Conservation (phyloP, 2,888 invertebrate species). For the Clanis bilineata region DNA sequence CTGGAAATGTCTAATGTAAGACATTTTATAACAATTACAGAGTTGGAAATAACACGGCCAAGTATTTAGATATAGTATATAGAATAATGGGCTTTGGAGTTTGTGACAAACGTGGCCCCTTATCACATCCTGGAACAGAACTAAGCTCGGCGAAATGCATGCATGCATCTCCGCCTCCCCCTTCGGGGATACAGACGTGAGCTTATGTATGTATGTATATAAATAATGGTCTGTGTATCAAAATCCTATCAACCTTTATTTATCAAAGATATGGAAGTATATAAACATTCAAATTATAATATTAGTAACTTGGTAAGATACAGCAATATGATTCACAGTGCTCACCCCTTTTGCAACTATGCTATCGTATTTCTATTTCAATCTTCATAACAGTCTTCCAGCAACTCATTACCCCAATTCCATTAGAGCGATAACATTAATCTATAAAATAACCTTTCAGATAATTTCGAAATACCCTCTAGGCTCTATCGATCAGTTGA, state of each 20-base stretch:
- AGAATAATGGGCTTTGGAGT: neutral
- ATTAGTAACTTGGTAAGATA: no score
- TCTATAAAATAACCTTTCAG: conserved; percentile 36
- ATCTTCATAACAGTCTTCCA: neutral
- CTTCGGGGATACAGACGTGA: no score
- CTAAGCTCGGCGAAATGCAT: no score
- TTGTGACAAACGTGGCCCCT: no score
- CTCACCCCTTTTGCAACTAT: neutral
- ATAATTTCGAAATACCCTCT: conserved; percentile 26
- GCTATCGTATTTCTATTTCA: neutral
- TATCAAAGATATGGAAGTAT: no score
- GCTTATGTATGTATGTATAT: no score
- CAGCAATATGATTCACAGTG: no score
- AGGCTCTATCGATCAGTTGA: conserved; percentile 50
- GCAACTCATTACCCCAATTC: conserved; percentile 18
- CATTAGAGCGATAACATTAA: conserved; percentile 18
- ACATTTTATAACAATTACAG: neutral
- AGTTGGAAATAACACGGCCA: neutral
- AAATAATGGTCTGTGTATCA: no score
- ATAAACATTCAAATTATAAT: no score
- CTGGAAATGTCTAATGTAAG: conserved; percentile 30
- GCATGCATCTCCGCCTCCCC: no score
- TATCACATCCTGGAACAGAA: no score
- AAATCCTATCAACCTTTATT: no score
- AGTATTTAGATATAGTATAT: neutral